These are phyloP conservation scores for Sarcophilus harrisii DNA, from an alignment of 2,797 vertebrate species.

Conservation along the genomic window DNA sequence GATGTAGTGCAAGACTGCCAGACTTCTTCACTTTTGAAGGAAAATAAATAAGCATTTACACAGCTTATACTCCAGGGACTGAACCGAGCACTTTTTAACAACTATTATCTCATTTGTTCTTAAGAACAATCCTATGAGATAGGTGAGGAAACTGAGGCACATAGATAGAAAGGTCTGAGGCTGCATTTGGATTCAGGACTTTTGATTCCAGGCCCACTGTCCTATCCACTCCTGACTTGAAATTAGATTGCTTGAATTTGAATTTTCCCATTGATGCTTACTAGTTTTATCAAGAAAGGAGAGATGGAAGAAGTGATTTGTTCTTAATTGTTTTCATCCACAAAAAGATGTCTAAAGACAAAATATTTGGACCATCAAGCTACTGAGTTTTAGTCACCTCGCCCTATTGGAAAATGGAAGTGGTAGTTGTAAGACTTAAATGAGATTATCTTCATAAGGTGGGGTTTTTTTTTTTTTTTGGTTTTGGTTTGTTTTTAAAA, in stretches of 20 bases:
- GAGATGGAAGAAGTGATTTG: background rate
- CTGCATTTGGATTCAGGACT: background rate
- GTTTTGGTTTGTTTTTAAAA: background rate
- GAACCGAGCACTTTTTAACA: background rate
- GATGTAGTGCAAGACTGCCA: background rate
- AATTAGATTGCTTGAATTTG: background rate
- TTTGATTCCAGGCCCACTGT: background rate
- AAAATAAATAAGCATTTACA: background rate
- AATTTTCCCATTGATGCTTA: background rate
- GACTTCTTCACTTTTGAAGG: background rate
- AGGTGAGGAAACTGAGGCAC: background rate
- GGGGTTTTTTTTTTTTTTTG: background rate
- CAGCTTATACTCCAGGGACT: background rate
- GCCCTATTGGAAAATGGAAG: background rate
- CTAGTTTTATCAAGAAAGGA: background rate
- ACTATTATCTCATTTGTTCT: background rate
- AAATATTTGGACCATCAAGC: background rate
- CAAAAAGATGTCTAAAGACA: background rate
- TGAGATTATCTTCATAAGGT: background rate
- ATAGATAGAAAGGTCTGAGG: background rate
- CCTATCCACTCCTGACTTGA: background rate
- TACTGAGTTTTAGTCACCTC: background rate
- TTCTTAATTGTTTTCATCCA: background rate
- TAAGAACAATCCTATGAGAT: background rate
- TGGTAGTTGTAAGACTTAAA: background rate